Evolutionary conservation across 1,140 invertebrate species (phyloP).

Genomic region (Cheumatopsyche charites): DNA sequence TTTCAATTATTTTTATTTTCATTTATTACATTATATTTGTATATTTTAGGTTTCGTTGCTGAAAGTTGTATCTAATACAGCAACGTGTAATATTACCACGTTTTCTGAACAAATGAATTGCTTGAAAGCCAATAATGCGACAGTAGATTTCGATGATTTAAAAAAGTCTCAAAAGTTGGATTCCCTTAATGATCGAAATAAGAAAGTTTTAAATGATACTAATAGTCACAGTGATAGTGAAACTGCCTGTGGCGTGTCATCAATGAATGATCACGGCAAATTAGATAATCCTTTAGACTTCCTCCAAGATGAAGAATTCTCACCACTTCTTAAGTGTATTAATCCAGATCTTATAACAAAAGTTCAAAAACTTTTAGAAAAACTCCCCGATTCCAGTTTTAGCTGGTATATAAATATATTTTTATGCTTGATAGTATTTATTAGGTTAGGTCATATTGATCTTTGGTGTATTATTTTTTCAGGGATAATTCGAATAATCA

Average conservation of each 20-base stretch:
- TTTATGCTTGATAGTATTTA: neutral
- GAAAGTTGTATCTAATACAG: constrained; percentile 52
- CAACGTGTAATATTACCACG: constrained; percentile 26
- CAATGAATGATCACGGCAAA: neutral
- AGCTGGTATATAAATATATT: constrained; percentile 34
- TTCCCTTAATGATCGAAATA: neutral
- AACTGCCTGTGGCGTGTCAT: constrained; percentile 42
- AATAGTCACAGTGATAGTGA: constrained; percentile 22
- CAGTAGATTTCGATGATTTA: constrained; percentile 27
- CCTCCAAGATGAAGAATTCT: constrained; percentile 35
- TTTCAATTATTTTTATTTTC: neutral
- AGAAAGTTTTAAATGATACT: neutral
- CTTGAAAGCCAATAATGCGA: constrained; percentile 26
- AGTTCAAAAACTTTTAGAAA: constrained; percentile 40
- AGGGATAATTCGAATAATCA: constrained; percentile 34
- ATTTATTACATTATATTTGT: neutral
- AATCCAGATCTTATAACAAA: constrained; percentile 38
- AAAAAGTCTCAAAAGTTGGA: neutral
- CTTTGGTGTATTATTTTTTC: neutral
- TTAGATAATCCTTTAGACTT: constrained; percentile 14
- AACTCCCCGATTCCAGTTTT: constrained; percentile 42
- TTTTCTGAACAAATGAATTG: constrained; percentile 38
- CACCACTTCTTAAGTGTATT: constrained; percentile 31
- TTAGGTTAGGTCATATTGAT: neutral
- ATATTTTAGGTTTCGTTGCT: constrained; percentile 59